Base-by-base conservation (phyloP, 2,113 vertebrate species). In the Noctilio leporinus region DNA sequence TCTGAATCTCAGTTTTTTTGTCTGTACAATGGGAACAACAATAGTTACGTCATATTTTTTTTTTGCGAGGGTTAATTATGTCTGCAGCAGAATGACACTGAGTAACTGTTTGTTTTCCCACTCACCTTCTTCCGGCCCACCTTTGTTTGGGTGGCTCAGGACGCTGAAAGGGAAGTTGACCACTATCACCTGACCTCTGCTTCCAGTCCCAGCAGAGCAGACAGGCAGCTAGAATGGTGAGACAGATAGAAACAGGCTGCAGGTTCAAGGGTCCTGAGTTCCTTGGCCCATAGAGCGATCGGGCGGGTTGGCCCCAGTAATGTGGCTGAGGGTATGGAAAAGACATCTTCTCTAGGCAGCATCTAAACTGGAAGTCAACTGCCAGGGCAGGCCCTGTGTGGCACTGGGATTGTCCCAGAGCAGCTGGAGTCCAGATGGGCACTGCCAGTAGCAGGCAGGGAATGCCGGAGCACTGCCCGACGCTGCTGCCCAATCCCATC, bases 351-450 rank as follows among this genome's bases (percentile, higher is more conserved):
- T 73, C n/a, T 12, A 10, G 33, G 45, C 40, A 55, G 72, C 65
- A 69, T 26, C 35, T 10, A 38, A 67, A 10, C 84, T 24, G 35
- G 62, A 30, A 30, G 19, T 43, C 89, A 64, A 75, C 53, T 5
- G 0, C 64, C 65, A 24, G 2, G 45, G 53, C 14, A 17, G 51
- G 22, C 76, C 26, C 69, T 77, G 72, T 7, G 20, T 65, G 40
- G 49, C 24, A 11, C 55, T 11, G 69, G 35, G 59, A 45, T 30
- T 40, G 22, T 20, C 49, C 35, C 82, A 70, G 85, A 90, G 88
- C 70, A 85, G 70, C 85, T 85, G 80, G 65, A 40, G 81, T 75
- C 55, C 96, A 95, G 78, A 89, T 40, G 57, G 86, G 49, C 47
- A 33, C 75, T 77, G 67, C 65, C 92, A 88, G 87, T 45, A 80